phyloP scores from a whole-genome alignment of 2,888 invertebrate genomes.

The Mesochorus sp. region DNA sequence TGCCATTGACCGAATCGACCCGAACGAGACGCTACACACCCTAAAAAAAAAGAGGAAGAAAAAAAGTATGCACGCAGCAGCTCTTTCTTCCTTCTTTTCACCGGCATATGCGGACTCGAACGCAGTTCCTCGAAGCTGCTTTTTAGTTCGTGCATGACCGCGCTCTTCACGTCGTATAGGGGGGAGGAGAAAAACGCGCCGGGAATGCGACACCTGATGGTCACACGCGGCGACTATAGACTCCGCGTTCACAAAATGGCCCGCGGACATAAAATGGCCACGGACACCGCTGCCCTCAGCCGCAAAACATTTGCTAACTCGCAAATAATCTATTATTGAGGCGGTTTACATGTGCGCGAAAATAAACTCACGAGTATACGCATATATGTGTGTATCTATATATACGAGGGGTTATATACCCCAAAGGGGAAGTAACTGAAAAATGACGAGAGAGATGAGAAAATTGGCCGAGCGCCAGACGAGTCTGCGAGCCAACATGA shows the following conservation, averaged over 20 bases:
- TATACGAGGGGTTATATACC: slow-evolving; percentile 3
- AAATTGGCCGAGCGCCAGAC: slow-evolving; percentile 53
- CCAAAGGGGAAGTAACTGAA: slow-evolving; percentile 39
- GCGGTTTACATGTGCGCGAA: slow-evolving; percentile 43
- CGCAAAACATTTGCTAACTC: slow-evolving; percentile 27
- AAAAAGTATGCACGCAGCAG: too few relatives aligned
- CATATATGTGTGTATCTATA: too few relatives aligned
- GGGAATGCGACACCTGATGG: slow-evolving; percentile 9
- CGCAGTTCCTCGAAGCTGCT: not conserved
- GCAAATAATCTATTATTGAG: slow-evolving; percentile 55
- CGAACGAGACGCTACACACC: slow-evolving; percentile 52
- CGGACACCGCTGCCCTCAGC: not conserved
- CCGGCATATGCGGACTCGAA: not conserved
- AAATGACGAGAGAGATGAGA: slow-evolving; percentile 46
- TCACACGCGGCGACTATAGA: not conserved
- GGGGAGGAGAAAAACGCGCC: not conserved
- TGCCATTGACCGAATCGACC: slow-evolving; percentile 73
- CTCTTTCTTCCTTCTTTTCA: not conserved
- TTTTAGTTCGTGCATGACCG: not conserved
- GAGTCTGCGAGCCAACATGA: slow-evolving; percentile 9
- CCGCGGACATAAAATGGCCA: not conserved
- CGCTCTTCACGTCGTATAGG: too few relatives aligned
- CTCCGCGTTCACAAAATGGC: slow-evolving; percentile 9
- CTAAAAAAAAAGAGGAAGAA: too few relatives aligned
- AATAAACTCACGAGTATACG: slow-evolving; percentile 42